Evolutionary conservation across 2,888 invertebrate genomes (phyloP).

Genomic region (Meteorus colon): DNA sequence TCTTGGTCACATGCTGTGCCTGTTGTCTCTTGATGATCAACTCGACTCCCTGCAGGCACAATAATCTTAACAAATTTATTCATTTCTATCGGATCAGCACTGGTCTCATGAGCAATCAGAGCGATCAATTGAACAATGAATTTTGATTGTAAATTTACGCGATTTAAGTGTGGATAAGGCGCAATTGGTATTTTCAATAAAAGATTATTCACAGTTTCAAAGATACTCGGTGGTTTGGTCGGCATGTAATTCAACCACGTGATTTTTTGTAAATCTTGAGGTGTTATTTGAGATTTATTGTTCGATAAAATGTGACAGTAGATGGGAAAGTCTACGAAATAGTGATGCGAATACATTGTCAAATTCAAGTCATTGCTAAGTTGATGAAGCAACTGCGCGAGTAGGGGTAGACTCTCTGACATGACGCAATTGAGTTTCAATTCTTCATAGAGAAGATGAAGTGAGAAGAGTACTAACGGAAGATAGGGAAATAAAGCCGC

Average conservation of each 20-base stretch:
- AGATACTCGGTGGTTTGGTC: constrained; percentile 81
- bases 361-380: constrained; percentile 85
- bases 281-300: constrained; percentile 75
- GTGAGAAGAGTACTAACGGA: constrained; percentile 83
- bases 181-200: constrained; percentile 75
- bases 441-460: constrained; percentile 94
- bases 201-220: constrained; percentile 81
- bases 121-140: constrained; percentile 83
- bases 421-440: constrained; percentile 86
- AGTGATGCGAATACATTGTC: constrained; percentile 83
- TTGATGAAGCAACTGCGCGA: constrained; percentile 84
- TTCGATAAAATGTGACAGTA: constrained; percentile 70
- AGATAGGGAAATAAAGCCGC: constrained; percentile 84
- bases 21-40: constrained; percentile 62
- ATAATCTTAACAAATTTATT: constrained; percentile 65
- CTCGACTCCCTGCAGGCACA: constrained; percentile 68
- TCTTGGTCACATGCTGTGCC: constrained; percentile 61
- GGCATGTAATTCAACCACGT: constrained; percentile 78
- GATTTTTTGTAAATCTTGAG: constrained; percentile 77
- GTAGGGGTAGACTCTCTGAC: constrained; percentile 79
- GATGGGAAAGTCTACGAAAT: constrained; percentile 89
- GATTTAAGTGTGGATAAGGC: constrained; percentile 83
- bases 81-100: constrained; percentile 57
- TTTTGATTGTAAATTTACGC: constrained; percentile 83
- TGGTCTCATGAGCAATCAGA: constrained; percentile 61